Conservation (phyloP, 1,140 invertebrate species). For the Diabrotica undecimpunctata region DNA sequence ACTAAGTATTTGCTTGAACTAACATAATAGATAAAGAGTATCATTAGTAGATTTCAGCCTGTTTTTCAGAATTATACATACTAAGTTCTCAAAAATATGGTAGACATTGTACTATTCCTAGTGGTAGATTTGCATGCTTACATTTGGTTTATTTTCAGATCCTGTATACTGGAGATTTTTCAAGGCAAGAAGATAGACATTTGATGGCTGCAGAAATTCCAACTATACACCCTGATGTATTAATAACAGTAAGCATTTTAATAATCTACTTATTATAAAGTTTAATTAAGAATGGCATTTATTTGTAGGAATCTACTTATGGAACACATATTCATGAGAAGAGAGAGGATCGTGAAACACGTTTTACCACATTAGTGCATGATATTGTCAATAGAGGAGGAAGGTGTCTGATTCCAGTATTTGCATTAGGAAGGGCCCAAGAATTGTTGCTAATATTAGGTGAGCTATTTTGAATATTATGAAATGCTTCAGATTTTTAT, state of each 20-base stretch:
- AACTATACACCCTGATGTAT: slow-evolving; percentile 89
- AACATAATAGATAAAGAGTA: no score
- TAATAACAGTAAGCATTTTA: slow-evolving; percentile 75
- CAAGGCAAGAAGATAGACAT: slow-evolving; percentile 96
- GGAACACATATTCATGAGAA: slow-evolving; percentile 99
- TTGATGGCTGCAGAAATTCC: slow-evolving; percentile 99
- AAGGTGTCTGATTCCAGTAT: slow-evolving; percentile 96
- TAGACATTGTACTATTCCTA: no score
- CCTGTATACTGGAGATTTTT: slow-evolving; percentile 98
- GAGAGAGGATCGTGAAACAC: slow-evolving; percentile 89
- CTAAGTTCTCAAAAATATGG: no score
- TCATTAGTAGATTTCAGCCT: no score
- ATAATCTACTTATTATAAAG: background rate
- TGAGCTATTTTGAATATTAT: slow-evolving; percentile 34
- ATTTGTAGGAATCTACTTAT: slow-evolving; percentile 89
- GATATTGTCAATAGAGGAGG: slow-evolving; percentile 96
- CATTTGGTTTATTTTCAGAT: slow-evolving; percentile 53
- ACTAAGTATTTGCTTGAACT: no score
- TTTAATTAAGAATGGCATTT: background rate
- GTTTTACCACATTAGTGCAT: slow-evolving; percentile 93
- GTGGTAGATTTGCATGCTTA: background rate
- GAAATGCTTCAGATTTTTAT: no score
- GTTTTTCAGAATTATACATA: no score
- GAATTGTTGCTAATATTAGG: slow-evolving; percentile 91
- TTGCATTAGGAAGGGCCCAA: slow-evolving; percentile 96